Conservation (phyloP, 2,113 vertebrate species). For the Prietella phreatophila region DNA sequence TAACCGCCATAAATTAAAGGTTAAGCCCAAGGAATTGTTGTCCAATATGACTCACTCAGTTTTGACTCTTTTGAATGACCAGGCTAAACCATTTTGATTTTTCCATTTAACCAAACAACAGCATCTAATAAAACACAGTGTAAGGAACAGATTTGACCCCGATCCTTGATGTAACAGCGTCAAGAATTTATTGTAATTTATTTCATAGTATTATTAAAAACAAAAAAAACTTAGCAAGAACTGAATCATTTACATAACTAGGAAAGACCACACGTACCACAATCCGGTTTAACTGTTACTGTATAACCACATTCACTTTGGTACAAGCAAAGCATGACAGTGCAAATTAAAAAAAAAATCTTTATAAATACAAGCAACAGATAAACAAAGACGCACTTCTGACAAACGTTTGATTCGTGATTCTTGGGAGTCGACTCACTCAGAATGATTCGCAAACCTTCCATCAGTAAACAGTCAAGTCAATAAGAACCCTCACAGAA, state of each 20-base stretch:
- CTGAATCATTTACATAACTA: too few species aligned
- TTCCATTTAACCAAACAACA: not conserved
- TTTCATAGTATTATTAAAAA: not conserved
- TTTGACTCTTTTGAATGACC: not conserved
- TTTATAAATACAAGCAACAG: not conserved
- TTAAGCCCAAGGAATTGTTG: not conserved
- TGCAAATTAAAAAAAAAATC: not conserved
- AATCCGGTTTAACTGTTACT: not conserved
- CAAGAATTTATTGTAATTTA: not conserved
- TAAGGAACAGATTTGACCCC: not conserved
- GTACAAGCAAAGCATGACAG: not conserved
- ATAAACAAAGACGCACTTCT: not conserved
- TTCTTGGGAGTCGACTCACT: not conserved
- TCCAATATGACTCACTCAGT: not conserved
- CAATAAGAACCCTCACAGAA: not conserved
- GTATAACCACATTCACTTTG: conserved; percentile 1
- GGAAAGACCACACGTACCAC: not conserved
- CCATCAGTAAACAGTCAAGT: not conserved
- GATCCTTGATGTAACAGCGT: not conserved
- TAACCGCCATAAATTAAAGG: not conserved
- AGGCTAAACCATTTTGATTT: not conserved
- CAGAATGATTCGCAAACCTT: not conserved
- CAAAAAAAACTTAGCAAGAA: not conserved
- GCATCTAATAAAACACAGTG: not conserved
- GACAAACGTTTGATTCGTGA: not conserved